Evolutionary conservation across 30 jellyfish, hydroid and myxozoan species (phyloP), one percentile per base, ranked within the genome.

Genomic region (Rhopilema esculentum): DNA sequence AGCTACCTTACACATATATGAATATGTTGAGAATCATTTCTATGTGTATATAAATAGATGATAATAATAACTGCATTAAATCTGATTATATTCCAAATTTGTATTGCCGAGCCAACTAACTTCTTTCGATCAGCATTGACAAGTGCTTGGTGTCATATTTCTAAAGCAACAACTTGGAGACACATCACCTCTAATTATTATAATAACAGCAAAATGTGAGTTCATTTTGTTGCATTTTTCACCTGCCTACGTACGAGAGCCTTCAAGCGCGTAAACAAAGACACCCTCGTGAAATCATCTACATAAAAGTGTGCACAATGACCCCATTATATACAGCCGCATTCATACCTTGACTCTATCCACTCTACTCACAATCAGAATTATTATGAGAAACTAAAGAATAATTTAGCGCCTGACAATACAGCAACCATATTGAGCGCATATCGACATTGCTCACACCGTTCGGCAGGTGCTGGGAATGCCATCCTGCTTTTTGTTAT

Each of bases 381-480:
- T 40, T 32, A 73, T 73, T 29, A 73, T 73, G 70, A 28, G 32
- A 33, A 31, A 32, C 84, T 30, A 48, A 73, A 30, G 84, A 73
- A 73, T 40, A 73, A 73, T 73, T 73, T 73, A 40, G 57, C 70
- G 49, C 64, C 49, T 31, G 50, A 30, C 70, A 73, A 73, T 32
- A 73, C 84, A 48, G 51, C 80, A 22, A 73, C 48, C 33, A 22
- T 67, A 30, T 73, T 73, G 84, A 73, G 84, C 49, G n/a, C 70
- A 40, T 24, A 40, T 73, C 84, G 49, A 48, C 84, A 73, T 24
- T 25, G 69, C 72, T 63, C 72, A 40, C 57, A 63, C 72, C 72
- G 69, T 7, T 33, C 88, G 94, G 62, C 94, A 85, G 94, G 94
- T 85, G 94, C 88, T 85, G 27, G 75, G 19, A 25, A 70, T 52